Evolutionary conservation across 2,888 invertebrate genomes (phyloP).

Genomic region (Camptogramma bilineatum): DNA sequence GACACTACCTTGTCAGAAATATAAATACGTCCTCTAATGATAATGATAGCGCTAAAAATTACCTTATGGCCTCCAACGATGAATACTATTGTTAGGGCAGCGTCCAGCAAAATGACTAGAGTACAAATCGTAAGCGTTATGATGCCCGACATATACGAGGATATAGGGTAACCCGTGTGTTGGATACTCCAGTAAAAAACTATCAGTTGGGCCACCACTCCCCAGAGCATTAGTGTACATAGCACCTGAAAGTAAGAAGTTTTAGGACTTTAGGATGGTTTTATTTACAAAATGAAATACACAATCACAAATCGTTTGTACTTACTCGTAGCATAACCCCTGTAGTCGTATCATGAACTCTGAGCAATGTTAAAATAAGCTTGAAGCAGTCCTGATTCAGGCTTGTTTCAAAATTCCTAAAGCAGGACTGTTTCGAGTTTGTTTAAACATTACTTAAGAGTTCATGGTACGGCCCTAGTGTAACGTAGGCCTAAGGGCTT

Average conservation of each 20-base stretch:
- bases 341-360: too few relatives aligned
- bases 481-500: too few relatives aligned
- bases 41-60: not conserved
- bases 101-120: slow-evolving; percentile 22
- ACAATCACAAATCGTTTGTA: too few relatives aligned
- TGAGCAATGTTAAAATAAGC: too few relatives aligned
- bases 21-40: not conserved
- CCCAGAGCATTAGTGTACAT: not conserved
- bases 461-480: too few relatives aligned
- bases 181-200: not conserved
- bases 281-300: too few relatives aligned
- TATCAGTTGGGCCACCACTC: not conserved
- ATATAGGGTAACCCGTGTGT: not conserved
- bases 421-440: too few relatives aligned
- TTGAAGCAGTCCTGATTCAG: too few relatives aligned
- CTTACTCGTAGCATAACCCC: too few relatives aligned
- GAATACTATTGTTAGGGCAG: slow-evolving; percentile 33
- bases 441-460: too few relatives aligned
- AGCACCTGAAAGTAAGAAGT: not conserved
- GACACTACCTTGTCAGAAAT: not conserved
- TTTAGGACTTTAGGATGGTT: too few relatives aligned
- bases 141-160: not conserved
- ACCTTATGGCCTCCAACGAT: slow-evolving; percentile 46
- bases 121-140: not conserved
- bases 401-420: too few relatives aligned